Evolutionary conservation across 2,113 vertebrate genomes (phyloP).

Genomic region (Onychostoma macrolepis): DNA sequence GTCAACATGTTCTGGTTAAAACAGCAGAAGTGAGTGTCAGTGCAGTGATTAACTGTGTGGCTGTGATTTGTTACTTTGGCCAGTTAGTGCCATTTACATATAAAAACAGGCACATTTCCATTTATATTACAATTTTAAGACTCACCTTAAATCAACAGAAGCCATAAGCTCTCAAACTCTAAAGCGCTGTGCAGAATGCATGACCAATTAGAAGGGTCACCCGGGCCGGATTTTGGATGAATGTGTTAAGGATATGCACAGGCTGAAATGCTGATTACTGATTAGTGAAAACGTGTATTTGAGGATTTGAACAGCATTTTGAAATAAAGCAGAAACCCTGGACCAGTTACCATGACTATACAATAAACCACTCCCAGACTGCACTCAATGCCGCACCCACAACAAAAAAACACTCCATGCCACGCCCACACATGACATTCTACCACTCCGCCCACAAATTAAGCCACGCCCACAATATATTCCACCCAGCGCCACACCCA

Average conservation of each 20-base stretch:
- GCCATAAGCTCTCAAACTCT: slow-evolving; percentile 5
- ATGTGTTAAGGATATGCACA: neutral
- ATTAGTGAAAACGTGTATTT: neutral
- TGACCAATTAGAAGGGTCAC: slow-evolving; percentile 11
- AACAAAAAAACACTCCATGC: neutral
- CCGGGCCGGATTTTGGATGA: neutral
- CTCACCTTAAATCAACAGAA: slow-evolving; percentile 34
- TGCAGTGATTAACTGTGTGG: neutral
- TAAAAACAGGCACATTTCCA: slow-evolving; percentile 44
- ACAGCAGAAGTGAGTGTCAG: neutral
- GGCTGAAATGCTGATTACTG: slow-evolving; percentile 8
- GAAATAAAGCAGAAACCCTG: neutral
- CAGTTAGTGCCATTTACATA: slow-evolving; percentile 23
- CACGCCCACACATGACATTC: neutral
- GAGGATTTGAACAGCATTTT: neutral
- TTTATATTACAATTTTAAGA: slow-evolving; percentile 35
- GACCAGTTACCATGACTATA: neutral
- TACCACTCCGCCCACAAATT: neutral
- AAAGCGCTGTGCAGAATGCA: slow-evolving; percentile 22
- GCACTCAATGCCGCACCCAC: neutral
- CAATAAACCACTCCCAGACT: neutral
- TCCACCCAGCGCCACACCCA: neutral
- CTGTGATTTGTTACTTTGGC: neutral
- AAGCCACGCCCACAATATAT: neutral
- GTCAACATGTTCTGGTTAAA: neutral